Conservation (phyloP, 2,888 invertebrate species). For the Polylopha cassiicola region DNA sequence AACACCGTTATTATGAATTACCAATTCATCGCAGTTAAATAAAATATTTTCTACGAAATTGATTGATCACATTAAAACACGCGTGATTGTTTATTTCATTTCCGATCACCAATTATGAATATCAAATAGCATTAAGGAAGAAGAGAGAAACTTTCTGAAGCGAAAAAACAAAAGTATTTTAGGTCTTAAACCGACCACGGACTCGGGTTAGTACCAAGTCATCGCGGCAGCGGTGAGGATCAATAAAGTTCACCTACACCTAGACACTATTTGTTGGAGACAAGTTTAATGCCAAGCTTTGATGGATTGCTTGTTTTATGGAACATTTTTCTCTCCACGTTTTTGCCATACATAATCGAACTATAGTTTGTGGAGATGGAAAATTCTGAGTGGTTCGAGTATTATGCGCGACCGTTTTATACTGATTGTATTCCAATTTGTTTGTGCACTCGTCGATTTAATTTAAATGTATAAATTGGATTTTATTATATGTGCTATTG, state of each 20-base stretch:
- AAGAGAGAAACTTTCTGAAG: too few species aligned
- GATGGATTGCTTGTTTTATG: slow-evolving; percentile 15
- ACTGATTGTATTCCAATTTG: slow-evolving; percentile 18
- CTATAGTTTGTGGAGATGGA: background rate
- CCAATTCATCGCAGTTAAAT: too few species aligned
- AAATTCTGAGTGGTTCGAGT: slow-evolving; percentile 2
- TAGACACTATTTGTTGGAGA: slow-evolving; percentile 20
- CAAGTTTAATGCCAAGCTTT: slow-evolving; percentile 19
- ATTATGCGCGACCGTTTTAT: slow-evolving; percentile 12
- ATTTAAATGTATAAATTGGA: too few species aligned
- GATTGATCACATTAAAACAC: too few species aligned
- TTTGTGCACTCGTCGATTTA: slow-evolving; percentile 20
- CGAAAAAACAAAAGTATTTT: slow-evolving; percentile 13
- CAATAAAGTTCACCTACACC: slow-evolving; percentile 22
- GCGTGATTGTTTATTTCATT: too few species aligned
- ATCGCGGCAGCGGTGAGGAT: slow-evolving; percentile 19
- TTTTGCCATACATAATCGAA: background rate
- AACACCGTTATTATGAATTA: too few species aligned
- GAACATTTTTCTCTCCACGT: background rate
- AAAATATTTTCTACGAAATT: too few species aligned
- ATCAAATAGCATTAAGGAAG: too few species aligned
- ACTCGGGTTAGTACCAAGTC: slow-evolving; percentile 9
- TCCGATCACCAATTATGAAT: too few species aligned
- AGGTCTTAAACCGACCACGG: slow-evolving; percentile 1
- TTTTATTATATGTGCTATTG: too few species aligned